Evolutionary conservation across 2,113 vertebrate genomes (phyloP), one percentile per base, ranked within the genome.

Genomic region (Amphiprion ocellaris): DNA sequence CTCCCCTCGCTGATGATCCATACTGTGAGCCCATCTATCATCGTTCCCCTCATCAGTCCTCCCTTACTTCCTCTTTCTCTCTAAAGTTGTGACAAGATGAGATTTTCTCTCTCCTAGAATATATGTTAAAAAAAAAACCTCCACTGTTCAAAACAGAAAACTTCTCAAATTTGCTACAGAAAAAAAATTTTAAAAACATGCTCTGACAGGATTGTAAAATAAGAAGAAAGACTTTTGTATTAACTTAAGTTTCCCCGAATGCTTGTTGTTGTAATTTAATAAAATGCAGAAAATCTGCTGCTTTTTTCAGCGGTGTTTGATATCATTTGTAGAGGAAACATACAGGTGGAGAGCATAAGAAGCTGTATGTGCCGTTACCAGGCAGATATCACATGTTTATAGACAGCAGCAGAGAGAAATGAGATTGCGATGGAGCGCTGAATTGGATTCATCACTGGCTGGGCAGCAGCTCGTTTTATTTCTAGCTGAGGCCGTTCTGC

Each of bases 1-100:
- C 53, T 80, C 55, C 23, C 62, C 58, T 23, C 16, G 4, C 54
- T 80, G 77, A 86, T 77, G 77, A 82, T 68, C 60, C 75, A 39
- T 60, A 46, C 56, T 53, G 46, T 6, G 3, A 41, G 46, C 28
- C 49, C 0, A 74, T 84, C 64, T 49, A 39, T 86, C 74, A 81
- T 44, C 16, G 21, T 26, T 52, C 21, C 65, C 63, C 14, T 30
- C 77, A 70, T 59, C 64, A 19, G 0, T 65, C 49, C 63, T 21
- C 21, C 55, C 26, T 39, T 28, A 12, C 23, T 39, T 53, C 73
- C 60, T 56, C 64, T 55, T 33, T 66, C n/a, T 56, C 50, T 69
- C 62, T 63, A 58, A 37, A 49, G 28, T 21, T 23, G 49, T 37
- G 69, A 49, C 69, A 74, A 12, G 44, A 59, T 41, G 63, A 73